Evolutionary conservation across 1,140 invertebrate genomes (phyloP).

Genomic region (Drosophila nebulosa): DNA sequence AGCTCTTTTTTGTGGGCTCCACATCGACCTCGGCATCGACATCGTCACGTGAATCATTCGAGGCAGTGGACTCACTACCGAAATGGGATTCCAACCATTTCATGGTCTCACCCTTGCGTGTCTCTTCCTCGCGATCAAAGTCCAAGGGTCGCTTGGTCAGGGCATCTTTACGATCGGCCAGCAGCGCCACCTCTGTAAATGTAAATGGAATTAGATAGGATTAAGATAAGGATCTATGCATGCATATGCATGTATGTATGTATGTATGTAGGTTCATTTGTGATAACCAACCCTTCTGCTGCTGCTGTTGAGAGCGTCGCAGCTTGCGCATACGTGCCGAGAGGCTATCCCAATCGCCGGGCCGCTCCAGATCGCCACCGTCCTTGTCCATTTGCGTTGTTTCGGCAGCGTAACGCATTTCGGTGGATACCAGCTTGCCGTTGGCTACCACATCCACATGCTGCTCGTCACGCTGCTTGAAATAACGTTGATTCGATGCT

Average conservation of each 20-base stretch:
- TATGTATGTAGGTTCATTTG: background rate
- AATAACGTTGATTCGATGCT: slow-evolving; percentile 78
- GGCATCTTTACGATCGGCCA: slow-evolving; percentile 88
- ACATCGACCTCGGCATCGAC: slow-evolving; percentile 81
- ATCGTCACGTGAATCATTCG: slow-evolving; percentile 85
- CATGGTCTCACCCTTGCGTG: slow-evolving; percentile 92
- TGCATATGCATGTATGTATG: no score
- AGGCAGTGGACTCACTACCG: slow-evolving; percentile 91
- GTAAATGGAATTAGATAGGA: background rate
- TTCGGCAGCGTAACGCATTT: slow-evolving; percentile 89
- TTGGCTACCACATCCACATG: slow-evolving; percentile 89
- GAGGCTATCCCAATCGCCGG: slow-evolving; percentile 88
- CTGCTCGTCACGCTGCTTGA: slow-evolving; percentile 85
- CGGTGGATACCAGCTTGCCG: slow-evolving; percentile 87
- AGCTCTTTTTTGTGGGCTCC: slow-evolving; percentile 85
- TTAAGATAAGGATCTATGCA: no score
- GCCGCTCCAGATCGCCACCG: slow-evolving; percentile 83
- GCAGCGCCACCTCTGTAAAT: slow-evolving; percentile 77
- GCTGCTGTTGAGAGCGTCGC: slow-evolving; percentile 83
- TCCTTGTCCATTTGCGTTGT: slow-evolving; percentile 87
- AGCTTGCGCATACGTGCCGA: slow-evolving; percentile 87
- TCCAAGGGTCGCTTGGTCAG: slow-evolving; percentile 89
- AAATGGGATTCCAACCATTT: slow-evolving; percentile 95
- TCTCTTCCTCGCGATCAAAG: slow-evolving; percentile 93
- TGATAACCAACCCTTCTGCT: slow-evolving; percentile 65